Evolutionary conservation across 2,888 invertebrate genomes (phyloP), one percentile per base, ranked within the genome.

Genomic region (Tipula vernalis): DNA sequence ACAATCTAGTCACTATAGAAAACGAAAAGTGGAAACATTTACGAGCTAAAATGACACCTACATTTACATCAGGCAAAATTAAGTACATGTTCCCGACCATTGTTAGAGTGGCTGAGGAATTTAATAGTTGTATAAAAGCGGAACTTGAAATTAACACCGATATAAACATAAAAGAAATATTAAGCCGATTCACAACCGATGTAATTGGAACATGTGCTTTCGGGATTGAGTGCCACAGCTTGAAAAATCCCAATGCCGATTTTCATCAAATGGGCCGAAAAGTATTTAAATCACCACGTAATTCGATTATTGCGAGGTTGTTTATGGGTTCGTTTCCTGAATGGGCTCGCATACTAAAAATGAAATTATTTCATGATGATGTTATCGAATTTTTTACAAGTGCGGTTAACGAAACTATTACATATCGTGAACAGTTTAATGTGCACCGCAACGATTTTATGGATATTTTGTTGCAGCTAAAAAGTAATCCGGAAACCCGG

Each of bases 381-480:
- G 89, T 91, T 0, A 89, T 89, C 0, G 86, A 90, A 8, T 91
- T 90, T 87, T 91, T 90, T n/a, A 88, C 90, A 89, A 88, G 89
- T 6, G 88, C 91, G 57, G 91, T 92, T 0, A 88, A 89, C 3
- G 91, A 92, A 2, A 92, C 91, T 0, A 90, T 92, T 0, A 89
- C 89, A 2, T 89, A 90, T 42, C 89, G 92, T 15, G 91, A 92
- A 87, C 87, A 90, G 87, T 89, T 89, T 86, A 89, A 90, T 10
- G 87, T 91, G 39, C 88, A 90, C 88, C 88, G 93, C 10, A 92
- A 92, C 57, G 92, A 94, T 88, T 93, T 93, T 87, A 89, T 94
- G 86, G 93, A 94, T 88, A 89, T 94, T 2, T 89, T 94, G 85
- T 91, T 93, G 36, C 91, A 94, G 83, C 88, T 94, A 36, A 93